A percentile compares a stretch with the other conserved stretches of the same genome.
These are phyloP conservation scores for Scaptomyza polygonia DNA, from an alignment of 2,888 invertebrate species.

Conservation along the genomic window DNA sequence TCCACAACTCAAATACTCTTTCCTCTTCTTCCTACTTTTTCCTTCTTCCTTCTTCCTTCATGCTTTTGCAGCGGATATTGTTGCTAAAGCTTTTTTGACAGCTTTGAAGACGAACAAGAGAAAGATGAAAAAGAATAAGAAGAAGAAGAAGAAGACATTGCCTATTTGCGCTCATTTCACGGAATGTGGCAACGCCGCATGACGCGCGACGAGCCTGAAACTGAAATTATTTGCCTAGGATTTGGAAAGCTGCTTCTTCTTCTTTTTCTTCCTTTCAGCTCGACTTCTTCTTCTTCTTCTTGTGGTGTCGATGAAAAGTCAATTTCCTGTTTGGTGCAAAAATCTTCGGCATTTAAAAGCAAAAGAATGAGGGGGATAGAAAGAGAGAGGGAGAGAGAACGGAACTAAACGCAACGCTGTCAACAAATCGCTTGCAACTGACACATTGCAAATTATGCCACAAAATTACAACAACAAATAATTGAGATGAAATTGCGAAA, in stretches of 20 bases:
- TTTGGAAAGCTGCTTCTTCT: slow-evolving; percentile 12
- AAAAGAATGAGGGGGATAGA: background rate
- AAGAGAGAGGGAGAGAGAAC: background rate
- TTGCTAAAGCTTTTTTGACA: slow-evolving; percentile 76
- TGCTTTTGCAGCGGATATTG: slow-evolving; percentile 72
- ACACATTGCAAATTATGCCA: slow-evolving; percentile 69
- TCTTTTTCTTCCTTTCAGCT: slow-evolving; percentile 10
- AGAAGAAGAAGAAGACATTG: slow-evolving; percentile 8
- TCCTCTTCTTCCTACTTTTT: too few relatives aligned
- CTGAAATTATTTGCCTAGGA: slow-evolving; percentile 74
- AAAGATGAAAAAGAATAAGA: slow-evolving; percentile 3
- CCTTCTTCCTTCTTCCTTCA: too few relatives aligned
- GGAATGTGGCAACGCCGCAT: slow-evolving; percentile 69
- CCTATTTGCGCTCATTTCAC: slow-evolving; percentile 35
- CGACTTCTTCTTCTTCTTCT: slow-evolving; percentile 8
- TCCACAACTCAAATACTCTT: slow-evolving; percentile 23
- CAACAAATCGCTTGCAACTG: slow-evolving; percentile 58
- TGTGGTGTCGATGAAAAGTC: slow-evolving; percentile 74
- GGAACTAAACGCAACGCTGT: slow-evolving; percentile 18
- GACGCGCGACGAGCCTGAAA: slow-evolving; percentile 52
- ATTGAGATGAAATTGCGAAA: background rate
- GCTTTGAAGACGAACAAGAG: slow-evolving; percentile 34
- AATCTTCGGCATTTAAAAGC: slow-evolving; percentile 55
- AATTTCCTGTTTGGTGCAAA: slow-evolving; percentile 75
- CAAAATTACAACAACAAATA: slow-evolving; percentile 20